phyloP scores from a whole-genome alignment of 2,113 vertebrate genomes.

The Glareola pratincola region DNA sequence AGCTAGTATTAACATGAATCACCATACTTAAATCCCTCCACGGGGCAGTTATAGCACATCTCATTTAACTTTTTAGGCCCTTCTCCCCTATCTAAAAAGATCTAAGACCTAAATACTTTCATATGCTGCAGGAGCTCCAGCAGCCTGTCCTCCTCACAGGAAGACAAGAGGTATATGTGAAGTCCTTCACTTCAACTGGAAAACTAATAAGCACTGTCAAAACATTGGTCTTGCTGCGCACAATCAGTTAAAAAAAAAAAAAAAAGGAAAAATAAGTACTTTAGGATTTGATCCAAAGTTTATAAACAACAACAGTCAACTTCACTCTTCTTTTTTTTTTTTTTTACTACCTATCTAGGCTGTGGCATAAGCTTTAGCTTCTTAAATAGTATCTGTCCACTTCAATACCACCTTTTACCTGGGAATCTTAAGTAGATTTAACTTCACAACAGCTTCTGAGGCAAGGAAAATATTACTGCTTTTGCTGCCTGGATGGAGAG shows the following conservation, averaged over 20 bases:
- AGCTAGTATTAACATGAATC: neutral
- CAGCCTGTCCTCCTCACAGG: neutral
- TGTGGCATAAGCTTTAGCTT: neutral
- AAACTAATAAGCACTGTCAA: neutral
- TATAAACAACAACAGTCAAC: neutral
- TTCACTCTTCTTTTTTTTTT: neutral
- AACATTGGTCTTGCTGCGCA: neutral
- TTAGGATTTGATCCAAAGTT: neutral
- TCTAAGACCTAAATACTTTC: neutral
- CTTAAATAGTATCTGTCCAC: neutral
- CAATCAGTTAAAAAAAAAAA: neutral
- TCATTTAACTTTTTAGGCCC: neutral
- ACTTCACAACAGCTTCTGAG: neutral
- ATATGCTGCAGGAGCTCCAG: neutral
- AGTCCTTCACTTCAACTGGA: neutral
- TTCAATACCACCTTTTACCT: neutral
- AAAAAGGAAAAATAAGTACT: neutral
- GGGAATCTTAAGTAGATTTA: neutral
- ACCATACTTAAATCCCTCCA: neutral
- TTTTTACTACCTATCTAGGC: neutral
- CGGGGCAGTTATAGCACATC: neutral
- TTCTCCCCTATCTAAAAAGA: neutral
- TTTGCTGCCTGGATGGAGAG: neutral
- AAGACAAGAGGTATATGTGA: neutral
- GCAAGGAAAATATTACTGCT: neutral